Conservation (phyloP, 64 coral and sea anemone genomes). For the Stylophora pistillata region DNA sequence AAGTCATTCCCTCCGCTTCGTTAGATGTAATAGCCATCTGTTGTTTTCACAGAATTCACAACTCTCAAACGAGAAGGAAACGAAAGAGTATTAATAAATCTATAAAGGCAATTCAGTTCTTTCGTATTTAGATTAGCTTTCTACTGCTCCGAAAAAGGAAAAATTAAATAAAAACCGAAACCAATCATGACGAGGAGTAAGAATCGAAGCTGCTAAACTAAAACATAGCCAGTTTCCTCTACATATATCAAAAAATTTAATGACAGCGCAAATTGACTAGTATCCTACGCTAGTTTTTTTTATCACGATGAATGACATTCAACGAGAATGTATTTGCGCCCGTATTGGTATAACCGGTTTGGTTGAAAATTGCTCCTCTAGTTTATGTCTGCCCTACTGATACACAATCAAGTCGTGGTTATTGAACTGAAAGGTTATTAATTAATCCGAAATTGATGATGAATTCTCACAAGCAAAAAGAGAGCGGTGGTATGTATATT, state of each 20-base stretch:
- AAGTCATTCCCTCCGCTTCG: background rate
- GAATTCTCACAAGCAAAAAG: no score
- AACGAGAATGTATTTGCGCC: background rate
- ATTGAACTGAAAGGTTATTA: no score
- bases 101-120: background rate
- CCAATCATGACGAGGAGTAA: background rate
- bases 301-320: background rate
- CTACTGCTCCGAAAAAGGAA: background rate
- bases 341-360: background rate
- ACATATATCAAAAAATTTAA: background rate
- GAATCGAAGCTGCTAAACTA: background rate
- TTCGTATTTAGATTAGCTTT: background rate
- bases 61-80: background rate
- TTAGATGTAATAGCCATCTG: constrained; percentile 19
- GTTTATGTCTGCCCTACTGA: background rate
- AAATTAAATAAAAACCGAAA: background rate
- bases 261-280: background rate
- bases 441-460: no score
- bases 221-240: background rate
- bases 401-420: no score
- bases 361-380: background rate
- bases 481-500: background rate
- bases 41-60: constrained; percentile 38
- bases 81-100: background rate
- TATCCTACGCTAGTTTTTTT: background rate